Evolutionary conservation across 1,140 invertebrate genomes (phyloP), one percentile per base, ranked within the genome.

Genomic region (Lutraria rhynchaena): DNA sequence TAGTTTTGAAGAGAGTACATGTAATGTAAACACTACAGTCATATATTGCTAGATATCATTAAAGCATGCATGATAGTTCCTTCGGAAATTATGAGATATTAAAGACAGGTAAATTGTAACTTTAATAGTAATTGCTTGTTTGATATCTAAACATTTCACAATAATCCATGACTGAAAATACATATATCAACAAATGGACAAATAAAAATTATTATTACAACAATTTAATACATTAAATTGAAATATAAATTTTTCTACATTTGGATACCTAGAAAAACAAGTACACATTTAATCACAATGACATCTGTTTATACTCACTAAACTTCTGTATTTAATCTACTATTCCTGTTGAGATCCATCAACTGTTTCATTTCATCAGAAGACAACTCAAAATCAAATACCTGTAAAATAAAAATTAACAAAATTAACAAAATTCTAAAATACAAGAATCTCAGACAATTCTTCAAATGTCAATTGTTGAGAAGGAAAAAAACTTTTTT

Each of bases 321-420:
- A 51, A 60, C 46, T 41, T 77, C 49, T n/a, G 33, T 51, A 29
- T 77, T 49, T 13, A 83, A 15, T 55, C 83, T 44, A 15, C 17
- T 46, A 55, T 81, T 51, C 63, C 51, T 75, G 55, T 84, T 71
- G 24, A 84, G 53, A 41, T 46, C 37, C 17, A 33, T 58, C 33
- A 84, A 60, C 35, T 65, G 29, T 41, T 37, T 41, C 83, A 82
- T 82, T 31, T 84, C 83, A 7, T 82, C 78, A 22, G 75, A 63
- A 15, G 71, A 71, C 37, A 84, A 63, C n/a, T 57, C 74, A 58
- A 84, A 84, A 67, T 84, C 78, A 41, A 81, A 69, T n/a, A 80
- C 29, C 67, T 81, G 58, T n/a, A 58, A 67, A 57, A 41, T 41
- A 41, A 15, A 41, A 41, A 15, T 41, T 41, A 41, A 41, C 15